Base-by-base conservation (phyloP, 2,888 invertebrate genomes). In the Physocephala rufipes region DNA sequence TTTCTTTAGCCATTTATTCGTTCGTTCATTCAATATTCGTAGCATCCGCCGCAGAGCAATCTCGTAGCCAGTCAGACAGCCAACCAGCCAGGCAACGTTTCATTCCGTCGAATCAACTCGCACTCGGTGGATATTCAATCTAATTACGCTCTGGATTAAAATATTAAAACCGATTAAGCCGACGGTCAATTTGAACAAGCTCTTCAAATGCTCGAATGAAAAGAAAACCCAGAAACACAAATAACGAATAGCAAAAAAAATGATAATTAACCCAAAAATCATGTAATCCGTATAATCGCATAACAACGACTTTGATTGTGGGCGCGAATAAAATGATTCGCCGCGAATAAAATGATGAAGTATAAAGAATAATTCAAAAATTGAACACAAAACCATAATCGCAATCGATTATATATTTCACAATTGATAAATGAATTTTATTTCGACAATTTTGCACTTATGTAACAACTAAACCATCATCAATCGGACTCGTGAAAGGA, bases 131-230 rank as follows among this genome's bases (percentile, higher is more conserved):
- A 68, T 68, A 62, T 58, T 51, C 68, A 82, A 77, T 80, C 82
- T 82, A 83, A 83, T 83, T 83, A 82, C 82, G 80, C 78, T 78
- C 21, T 79, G 83, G 83, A 82, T 83, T 83, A 83, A 82, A 82
- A 79, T 82, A 82, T 83, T 83, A 83, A 81, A 79, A 79, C n/a
- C 79, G 79, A 75, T 80, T 78, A 81, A 82, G 82, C 82, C 81
- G 80, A 75, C 79, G 81, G 77, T 79, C 36, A 79, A 81, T 80
- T 81, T 80, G 73, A 74, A 59, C 67, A 28, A 65, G 13, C 19
- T 51, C 49, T 43, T 65, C 36, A 28, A 49, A 59, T 61, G 67
- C 61, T 47, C 61, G 53, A 15, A 64, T 70, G 70, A 66, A 68
- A 69, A 75, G 12, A 53, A 53, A 24, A 26, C 5, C 16, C 13